These are phyloP conservation scores for Andrena hattorfiana DNA, from an alignment of 2,888 invertebrate species.

Conservation along the genomic window DNA sequence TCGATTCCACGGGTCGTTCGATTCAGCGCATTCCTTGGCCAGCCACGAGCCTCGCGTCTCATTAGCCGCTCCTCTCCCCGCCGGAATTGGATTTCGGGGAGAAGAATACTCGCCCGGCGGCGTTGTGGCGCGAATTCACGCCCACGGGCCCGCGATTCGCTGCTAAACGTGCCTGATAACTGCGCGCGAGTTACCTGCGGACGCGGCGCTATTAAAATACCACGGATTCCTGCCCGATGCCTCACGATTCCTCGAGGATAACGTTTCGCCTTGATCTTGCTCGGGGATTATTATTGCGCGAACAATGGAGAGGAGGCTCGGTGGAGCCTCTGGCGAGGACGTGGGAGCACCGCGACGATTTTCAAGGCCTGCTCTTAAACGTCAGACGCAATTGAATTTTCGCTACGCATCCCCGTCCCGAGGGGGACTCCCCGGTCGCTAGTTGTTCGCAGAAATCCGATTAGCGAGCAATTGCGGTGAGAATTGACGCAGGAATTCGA, in stretches of 20 bases:
- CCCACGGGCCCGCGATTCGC: constrained; percentile 28
- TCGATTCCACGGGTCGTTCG: not conserved
- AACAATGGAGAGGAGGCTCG: not conserved
- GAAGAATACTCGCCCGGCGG: not conserved
- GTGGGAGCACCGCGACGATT: constrained; percentile 4
- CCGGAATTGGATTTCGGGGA: not conserved
- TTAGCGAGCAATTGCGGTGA: not conserved
- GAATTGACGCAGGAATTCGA: not conserved
- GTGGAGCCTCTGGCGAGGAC: constrained; percentile 6
- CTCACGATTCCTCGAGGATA: constrained; percentile 50
- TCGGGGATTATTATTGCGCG: constrained; percentile 20
- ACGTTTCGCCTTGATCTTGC: constrained; percentile 55
- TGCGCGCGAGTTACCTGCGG: constrained; percentile 41
- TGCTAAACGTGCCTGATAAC: constrained; percentile 44
- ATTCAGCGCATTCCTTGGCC: constrained; percentile 9
- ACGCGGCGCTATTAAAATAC: constrained; percentile 56
- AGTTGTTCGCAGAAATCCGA: not conserved
- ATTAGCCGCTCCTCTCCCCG: not conserved
- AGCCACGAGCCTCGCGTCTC: not conserved
- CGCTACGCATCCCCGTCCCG: not conserved
- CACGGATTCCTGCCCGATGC: constrained; percentile 45
- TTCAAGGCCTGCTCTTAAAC: not conserved
- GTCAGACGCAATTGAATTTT: not conserved
- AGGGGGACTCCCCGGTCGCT: no score
- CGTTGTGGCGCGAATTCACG: constrained; percentile 27